Conservation (phyloP, 2,797 vertebrate genomes). For the Falco columbarius region DNA sequence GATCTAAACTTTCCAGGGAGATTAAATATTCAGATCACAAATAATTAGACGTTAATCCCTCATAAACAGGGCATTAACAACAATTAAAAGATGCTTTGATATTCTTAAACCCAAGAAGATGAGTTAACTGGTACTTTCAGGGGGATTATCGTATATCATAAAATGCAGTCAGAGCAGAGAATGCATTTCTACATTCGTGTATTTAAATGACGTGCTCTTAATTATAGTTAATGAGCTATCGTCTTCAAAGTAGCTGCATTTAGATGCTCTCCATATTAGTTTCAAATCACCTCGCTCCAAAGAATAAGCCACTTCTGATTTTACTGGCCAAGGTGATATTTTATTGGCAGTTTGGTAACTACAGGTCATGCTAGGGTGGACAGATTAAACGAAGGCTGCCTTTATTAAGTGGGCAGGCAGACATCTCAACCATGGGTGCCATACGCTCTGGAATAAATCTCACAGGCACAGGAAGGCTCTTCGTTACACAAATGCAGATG, state of each 20-base stretch:
- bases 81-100: slow-evolving; percentile 32
- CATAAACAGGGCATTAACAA: slow-evolving; percentile 1
- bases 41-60: slow-evolving; percentile 17
- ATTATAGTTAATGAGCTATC: slow-evolving; percentile 43
- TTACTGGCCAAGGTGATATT: slow-evolving; percentile 10
- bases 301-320: neutral
- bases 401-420: neutral
- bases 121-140: neutral
- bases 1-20: neutral
- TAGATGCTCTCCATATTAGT: neutral
- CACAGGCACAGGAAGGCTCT: neutral
- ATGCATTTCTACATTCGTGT: neutral
- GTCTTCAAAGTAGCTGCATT: neutral
- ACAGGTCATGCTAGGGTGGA: neutral
- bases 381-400: neutral
- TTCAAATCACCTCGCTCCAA: neutral
- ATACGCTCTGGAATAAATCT: neutral
- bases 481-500: slow-evolving; percentile 47
- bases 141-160: neutral
- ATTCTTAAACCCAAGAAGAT: neutral
- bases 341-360: neutral
- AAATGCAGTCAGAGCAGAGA: neutral
- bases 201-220: slow-evolving; percentile 15
- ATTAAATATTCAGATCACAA: slow-evolving; percentile 14
- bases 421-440: neutral